A percentile compares a stretch with the other conserved stretches of the same genome.
Evolutionary conservation across 92 coral and sea anemone genomes (phyloP).

Genomic region (Epizoanthus scotinus): DNA sequence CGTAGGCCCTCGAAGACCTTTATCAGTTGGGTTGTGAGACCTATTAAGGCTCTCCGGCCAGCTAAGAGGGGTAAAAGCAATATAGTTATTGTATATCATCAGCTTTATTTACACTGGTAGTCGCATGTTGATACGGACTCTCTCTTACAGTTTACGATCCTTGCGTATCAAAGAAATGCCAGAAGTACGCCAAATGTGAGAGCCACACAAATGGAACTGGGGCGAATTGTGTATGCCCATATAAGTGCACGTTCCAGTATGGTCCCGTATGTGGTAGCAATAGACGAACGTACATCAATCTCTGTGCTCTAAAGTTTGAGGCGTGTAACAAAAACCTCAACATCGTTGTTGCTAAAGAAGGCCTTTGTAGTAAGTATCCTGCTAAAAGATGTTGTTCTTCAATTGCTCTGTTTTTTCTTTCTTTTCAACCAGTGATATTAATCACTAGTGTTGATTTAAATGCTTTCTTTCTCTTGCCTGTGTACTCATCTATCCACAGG

Average conservation of each 20-base stretch:
- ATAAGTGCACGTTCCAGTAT: conserved; percentile 73
- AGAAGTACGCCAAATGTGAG: conserved; percentile 78
- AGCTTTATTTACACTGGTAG: neutral
- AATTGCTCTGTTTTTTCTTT: neutral
- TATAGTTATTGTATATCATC: neutral
- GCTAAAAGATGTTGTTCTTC: neutral
- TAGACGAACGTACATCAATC: conserved; percentile 76
- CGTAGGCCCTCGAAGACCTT: too few species aligned
- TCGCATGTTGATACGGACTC: neutral
- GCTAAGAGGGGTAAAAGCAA: too few species aligned
- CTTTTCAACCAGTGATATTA: neutral
- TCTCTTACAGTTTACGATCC: conserved; percentile 59
- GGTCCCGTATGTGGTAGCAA: conserved; percentile 86
- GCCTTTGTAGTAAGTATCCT: conserved; percentile 82
- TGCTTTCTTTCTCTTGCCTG: conserved; percentile 4
- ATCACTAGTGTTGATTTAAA: neutral
- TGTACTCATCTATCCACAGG: conserved; percentile 15
- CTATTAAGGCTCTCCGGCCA: too few species aligned
- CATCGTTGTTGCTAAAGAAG: conserved; percentile 63
- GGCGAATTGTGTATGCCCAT: conserved; percentile 79
- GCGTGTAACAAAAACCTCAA: conserved; percentile 68
- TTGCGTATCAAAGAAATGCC: conserved; percentile 80
- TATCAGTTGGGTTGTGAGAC: too few species aligned
- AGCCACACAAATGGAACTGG: conserved; percentile 49
- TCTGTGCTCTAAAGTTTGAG: conserved; percentile 76